A percentile compares a stretch with the other conserved stretches of the same genome.
Conservation (phyloP, 2,888 invertebrate species). For the Eulithis prunata region DNA sequence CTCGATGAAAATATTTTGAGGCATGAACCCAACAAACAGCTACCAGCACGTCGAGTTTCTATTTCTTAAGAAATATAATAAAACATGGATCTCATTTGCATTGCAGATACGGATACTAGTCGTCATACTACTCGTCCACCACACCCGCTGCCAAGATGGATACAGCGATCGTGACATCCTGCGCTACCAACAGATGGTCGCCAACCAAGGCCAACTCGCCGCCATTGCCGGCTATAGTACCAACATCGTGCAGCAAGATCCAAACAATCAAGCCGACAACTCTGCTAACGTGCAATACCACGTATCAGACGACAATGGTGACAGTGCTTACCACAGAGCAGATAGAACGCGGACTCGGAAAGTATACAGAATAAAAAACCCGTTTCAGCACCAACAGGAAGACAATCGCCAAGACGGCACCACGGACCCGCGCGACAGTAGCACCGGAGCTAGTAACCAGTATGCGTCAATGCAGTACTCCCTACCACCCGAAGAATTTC, state of each 20-base stretch:
- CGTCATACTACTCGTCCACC: slow-evolving; percentile 63
- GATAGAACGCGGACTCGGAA: slow-evolving; percentile 65
- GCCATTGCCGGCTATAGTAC: slow-evolving; percentile 63
- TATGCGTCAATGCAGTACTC: slow-evolving; percentile 78
- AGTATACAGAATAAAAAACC: slow-evolving; percentile 76
- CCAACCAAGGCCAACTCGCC: slow-evolving; percentile 65
- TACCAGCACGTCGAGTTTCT: slow-evolving; percentile 34
- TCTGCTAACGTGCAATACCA: slow-evolving; percentile 67
- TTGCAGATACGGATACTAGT: slow-evolving; percentile 81
- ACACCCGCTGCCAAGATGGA: slow-evolving; percentile 71
- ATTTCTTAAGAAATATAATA: slow-evolving; percentile 23
- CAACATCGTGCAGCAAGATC: slow-evolving; percentile 66
- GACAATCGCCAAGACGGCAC: slow-evolving; percentile 55
- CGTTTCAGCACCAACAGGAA: slow-evolving; percentile 70
- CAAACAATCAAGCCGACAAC: slow-evolving; percentile 63
- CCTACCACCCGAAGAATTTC: slow-evolving; percentile 77
- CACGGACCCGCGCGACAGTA: slow-evolving; percentile 63
- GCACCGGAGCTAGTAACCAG: slow-evolving; percentile 78
- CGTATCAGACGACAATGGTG: slow-evolving; percentile 62
- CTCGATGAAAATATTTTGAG: slow-evolving; percentile 6
- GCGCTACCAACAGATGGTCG: slow-evolving; percentile 66
- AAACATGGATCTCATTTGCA: slow-evolving; percentile 27
- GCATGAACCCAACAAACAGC: neutral
- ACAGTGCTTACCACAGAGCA: slow-evolving; percentile 62
- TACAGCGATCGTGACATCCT: slow-evolving; percentile 69